A percentile compares a stretch with the other conserved stretches of the same genome.
These are phyloP conservation scores for Diplodus puntazzo DNA, from an alignment of 2,797 vertebrate genomes.

Conservation along the genomic window DNA sequence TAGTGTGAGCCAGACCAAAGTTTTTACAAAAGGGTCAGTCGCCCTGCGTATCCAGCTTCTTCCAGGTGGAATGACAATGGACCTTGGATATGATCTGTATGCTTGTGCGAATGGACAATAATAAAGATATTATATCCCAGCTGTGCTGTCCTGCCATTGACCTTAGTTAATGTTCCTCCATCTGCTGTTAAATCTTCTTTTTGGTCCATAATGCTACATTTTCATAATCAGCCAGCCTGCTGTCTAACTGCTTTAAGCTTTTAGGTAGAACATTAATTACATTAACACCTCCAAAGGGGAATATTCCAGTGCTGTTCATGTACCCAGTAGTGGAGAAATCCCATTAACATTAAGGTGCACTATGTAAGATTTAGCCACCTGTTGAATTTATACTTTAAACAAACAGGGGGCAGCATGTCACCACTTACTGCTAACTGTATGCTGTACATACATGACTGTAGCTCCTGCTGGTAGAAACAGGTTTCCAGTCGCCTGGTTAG, in stretches of 20 bases:
- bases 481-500: too few species aligned
- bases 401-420: too few species aligned
- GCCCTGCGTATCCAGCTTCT: conserved; percentile 71
- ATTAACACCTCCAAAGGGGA: neutral
- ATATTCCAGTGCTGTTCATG: neutral
- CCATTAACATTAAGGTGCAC: neutral
- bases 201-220: neutral
- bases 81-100: conserved; percentile 74
- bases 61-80: conserved; percentile 57
- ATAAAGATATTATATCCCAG: conserved; percentile 86
- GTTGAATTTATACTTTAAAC: too few species aligned
- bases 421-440: too few species aligned
- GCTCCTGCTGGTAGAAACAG: too few species aligned
- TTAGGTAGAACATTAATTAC: neutral
- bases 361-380: too few species aligned
- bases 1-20: conserved; percentile 79
- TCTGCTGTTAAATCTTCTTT: neutral
- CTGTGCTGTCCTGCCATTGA: conserved; percentile 37
- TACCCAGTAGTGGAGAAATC: neutral
- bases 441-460: too few species aligned
- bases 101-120: conserved; percentile 88
- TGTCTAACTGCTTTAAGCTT: too few species aligned
- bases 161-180: neutral
- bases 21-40: conserved; percentile 76
- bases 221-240: neutral